Evolutionary conservation across 2,113 vertebrate species (phyloP).

Genomic region (Seriola aureovittata): DNA sequence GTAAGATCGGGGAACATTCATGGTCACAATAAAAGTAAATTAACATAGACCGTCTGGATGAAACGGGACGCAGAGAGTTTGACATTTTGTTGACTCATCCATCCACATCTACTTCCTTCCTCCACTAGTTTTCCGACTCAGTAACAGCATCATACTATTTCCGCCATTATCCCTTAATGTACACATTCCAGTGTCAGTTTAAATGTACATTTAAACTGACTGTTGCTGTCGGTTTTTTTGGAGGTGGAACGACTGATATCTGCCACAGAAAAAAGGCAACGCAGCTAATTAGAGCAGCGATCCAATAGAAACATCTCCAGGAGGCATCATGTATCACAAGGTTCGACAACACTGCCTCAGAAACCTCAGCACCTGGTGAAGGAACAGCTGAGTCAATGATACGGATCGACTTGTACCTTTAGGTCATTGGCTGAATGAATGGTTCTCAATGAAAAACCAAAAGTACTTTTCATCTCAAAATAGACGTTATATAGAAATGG

Average conservation of each 20-base stretch:
- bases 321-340: not conserved
- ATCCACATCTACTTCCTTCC: not conserved
- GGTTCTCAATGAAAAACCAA: not conserved
- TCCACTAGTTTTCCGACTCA: not conserved
- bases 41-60: not conserved
- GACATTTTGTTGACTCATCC: not conserved
- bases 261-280: not conserved
- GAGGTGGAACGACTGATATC: too few species aligned
- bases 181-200: too few species aligned
- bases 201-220: too few species aligned
- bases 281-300: not conserved
- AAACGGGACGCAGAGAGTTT: not conserved
- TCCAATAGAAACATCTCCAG: not conserved
- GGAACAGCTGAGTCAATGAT: not conserved
- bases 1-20: not conserved
- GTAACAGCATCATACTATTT: not conserved
- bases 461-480: not conserved
- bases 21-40: not conserved
- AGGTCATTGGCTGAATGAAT: too few species aligned
- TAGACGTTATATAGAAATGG: conserved; percentile 4
- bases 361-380: not conserved
- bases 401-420: not conserved
- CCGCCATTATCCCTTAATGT: not conserved
- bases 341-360: not conserved
- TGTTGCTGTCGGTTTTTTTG: too few species aligned